Base-by-base conservation (phyloP, 2,113 vertebrate genomes). In the Zosterops japonicus region DNA sequence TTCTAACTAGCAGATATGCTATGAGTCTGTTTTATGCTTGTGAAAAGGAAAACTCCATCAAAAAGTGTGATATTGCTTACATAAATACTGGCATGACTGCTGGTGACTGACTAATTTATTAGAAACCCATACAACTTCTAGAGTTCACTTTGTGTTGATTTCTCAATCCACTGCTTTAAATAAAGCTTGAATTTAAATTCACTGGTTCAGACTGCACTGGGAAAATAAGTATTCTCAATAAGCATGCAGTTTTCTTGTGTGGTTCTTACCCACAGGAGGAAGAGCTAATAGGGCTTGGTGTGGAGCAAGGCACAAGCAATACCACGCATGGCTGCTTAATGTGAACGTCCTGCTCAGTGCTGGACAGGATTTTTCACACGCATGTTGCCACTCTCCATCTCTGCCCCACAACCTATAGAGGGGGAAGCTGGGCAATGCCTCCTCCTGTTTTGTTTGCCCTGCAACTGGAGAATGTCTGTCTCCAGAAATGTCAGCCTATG, bases 251-350 rank as follows among this genome's bases (percentile, higher is more conserved):
- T 92, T 78, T 56, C 61, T 76, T 41, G 11, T 15, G 20, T 2
- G 2, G 42, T 39, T 90, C 16, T 76, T 72, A 8, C 13, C 11
- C 36, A 4, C 8, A 18, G 50, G 7, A 80, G 33, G 31, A 86
- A 65, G 59, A 79, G 36, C 67, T 83, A 42, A 72, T 41, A 39
- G 56, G n/a, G 11, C 35, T 52, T 59, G 39, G 6, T 47, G 22
- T 46, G 57, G 57, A 76, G 52, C 35, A 77, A 77, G 59, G 55
- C 42, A 42, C 13, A 15, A 64, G 42, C 0, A 5, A 24, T 15
- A 5, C 2, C 1, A 5, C n/a, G 11, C 9, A 1, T 19, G 6
- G 25, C 29, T 61, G 4, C 15, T 41, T n/a, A 15, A 31, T 27
- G 2, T 2, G 11, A 35, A 50, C 39, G 47, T 53, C 14, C 14